These are phyloP conservation scores for Zingel zingel DNA, from an alignment of 2,113 vertebrate genomes.

Conservation along the genomic window DNA sequence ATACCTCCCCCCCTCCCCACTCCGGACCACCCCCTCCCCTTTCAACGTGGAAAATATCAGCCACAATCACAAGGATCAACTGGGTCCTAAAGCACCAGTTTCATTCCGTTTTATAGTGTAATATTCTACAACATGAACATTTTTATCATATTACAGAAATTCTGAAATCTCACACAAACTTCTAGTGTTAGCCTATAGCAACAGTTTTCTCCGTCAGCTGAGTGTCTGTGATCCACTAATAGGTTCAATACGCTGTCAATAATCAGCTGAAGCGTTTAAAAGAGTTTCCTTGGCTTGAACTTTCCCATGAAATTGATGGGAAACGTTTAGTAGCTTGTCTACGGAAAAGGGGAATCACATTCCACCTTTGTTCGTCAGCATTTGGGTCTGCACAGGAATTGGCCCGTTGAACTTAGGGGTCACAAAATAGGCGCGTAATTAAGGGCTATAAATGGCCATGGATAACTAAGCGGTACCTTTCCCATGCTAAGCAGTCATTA, in stretches of 20 bases:
- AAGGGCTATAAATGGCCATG: conserved; percentile 84
- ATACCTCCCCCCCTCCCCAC: conserved; percentile 26
- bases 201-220: background rate
- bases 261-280: conserved; percentile 61
- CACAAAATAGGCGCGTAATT: conserved; percentile 86
- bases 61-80: conserved; percentile 78
- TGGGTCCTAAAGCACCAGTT: conserved; percentile 79
- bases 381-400: conserved; percentile 83
- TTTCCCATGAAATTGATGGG: conserved; percentile 81
- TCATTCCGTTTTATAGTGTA: conserved; percentile 20
- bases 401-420: conserved; percentile 83
- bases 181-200: background rate
- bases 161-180: background rate
- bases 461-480: conserved; percentile 77
- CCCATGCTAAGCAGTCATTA: conserved; percentile 74
- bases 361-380: conserved; percentile 82
- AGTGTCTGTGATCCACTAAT: conserved; percentile 61
- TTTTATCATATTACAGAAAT: background rate
- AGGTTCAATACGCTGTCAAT: conserved; percentile 81
- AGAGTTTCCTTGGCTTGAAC: conserved; percentile 72
- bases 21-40: conserved; percentile 52
- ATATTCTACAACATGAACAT: conserved; percentile 35
- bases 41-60: conserved; percentile 84
- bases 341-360: conserved; percentile 76
- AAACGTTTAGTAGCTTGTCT: conserved; percentile 76